Evolutionary conservation across 2,797 vertebrate genomes (phyloP), one percentile per base, ranked within the genome.

Genomic region (Paedocypris micromegethes): DNA sequence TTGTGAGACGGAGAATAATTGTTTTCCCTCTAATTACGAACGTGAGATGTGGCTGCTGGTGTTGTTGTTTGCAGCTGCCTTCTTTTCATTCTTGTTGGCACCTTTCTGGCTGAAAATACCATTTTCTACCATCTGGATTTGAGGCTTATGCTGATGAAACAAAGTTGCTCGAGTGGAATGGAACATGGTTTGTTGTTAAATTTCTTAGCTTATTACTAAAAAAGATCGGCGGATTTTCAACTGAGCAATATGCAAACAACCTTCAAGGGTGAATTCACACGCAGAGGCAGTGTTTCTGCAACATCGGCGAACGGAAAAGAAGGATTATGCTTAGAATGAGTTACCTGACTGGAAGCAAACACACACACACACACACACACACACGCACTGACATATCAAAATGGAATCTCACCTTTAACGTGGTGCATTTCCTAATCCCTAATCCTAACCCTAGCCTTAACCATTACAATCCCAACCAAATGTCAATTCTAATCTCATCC

Each of bases 21-120:
- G 60, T 70, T 70, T 70, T 70, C 40, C 52, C 41, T 58, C 68
- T 70, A 70, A 70, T 70, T 70, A 70, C 42, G 37, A 70, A 70
- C 9, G 48, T 70, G 68, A 70, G 60, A 64, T 64, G 68, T 64
- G 60, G 54, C 68, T 70, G 60, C 54, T 70, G 54, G 68, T 70
- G 54, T 70, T 60, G 60, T 64, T 70, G 37, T 64, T 45, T 8
- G 3, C 68, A 64, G 60, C 60, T 64, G 68, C 60, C 68, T 50
- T 64, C 60, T 39, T 49, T 64, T 64, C 54, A 70, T 64, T 70
- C 58, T 70, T 70, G 37, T 64, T 70, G 68, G 68, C 68, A 70
- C 68, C 68, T 70, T 52, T 64, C 41, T 70, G 9, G 47, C 37
- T 64, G 60, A 70, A 70, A 64, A 70, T 64, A n/a, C 8, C 37